Percentiles rank a stretch among this genome's conserved stretches.
Conservation (phyloP, 2,888 invertebrate genomes). For the Melipona bicolor region DNA sequence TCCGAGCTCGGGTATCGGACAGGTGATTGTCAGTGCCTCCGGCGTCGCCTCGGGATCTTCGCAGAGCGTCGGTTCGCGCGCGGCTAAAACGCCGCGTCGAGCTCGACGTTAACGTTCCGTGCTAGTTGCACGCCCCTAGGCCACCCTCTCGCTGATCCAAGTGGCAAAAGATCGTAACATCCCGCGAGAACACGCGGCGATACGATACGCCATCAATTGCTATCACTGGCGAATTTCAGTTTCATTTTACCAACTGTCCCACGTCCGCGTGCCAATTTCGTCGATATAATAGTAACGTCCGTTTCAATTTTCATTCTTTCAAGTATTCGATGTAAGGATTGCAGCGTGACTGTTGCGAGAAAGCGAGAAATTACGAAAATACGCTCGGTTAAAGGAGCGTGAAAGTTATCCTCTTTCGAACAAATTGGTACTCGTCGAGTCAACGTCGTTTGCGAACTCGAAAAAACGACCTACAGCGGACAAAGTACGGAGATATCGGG, state of each 20-base stretch:
- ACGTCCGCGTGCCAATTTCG: too few relatives aligned
- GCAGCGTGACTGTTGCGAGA: background rate
- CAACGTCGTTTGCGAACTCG: background rate
- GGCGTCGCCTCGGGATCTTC: constrained; percentile 76
- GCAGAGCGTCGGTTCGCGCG: constrained; percentile 59
- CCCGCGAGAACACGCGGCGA: background rate
- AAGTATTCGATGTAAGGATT: too few relatives aligned
- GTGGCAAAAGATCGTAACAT: constrained; percentile 4
- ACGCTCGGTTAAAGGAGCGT: background rate
- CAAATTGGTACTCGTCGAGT: too few relatives aligned
- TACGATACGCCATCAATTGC: background rate
- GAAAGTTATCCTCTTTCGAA: background rate
- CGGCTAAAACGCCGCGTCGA: constrained; percentile 45
- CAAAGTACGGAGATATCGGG: background rate
- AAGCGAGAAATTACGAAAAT: background rate
- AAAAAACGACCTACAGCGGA: too few relatives aligned
- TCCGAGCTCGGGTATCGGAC: constrained; percentile 75
- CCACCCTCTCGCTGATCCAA: background rate
- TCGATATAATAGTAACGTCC: too few relatives aligned
- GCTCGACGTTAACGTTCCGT: constrained; percentile 11
- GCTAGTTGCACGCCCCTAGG: background rate
- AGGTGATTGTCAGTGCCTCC: constrained; percentile 82
- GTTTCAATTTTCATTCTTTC: background rate
- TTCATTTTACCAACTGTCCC: background rate
- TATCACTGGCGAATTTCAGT: background rate